A percentile compares a stretch with the other conserved stretches of the same genome.
Evolutionary conservation across 2,888 invertebrate species (phyloP).

Genomic region (Cephus pulcher): DNA sequence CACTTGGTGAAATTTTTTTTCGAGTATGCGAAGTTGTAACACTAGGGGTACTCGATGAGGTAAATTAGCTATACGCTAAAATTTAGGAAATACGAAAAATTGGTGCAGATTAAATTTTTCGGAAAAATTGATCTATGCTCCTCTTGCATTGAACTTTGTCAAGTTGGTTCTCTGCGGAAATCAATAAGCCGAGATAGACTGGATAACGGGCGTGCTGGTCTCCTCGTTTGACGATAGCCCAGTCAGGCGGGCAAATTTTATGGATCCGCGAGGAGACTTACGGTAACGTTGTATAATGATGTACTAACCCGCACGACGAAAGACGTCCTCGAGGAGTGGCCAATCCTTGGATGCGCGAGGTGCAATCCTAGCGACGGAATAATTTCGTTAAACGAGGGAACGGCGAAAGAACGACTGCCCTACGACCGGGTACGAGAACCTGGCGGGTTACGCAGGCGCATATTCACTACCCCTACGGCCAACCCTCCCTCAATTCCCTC

Average conservation of each 20-base stretch:
- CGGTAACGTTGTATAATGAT: conserved; percentile 15
- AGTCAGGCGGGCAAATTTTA: not conserved
- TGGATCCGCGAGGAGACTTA: conserved; percentile 8
- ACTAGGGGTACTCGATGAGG: not conserved
- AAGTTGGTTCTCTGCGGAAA: conserved; percentile 41
- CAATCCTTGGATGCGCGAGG: conserved; percentile 32
- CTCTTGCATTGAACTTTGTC: not conserved
- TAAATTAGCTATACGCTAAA: not conserved
- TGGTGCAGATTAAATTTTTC: not conserved
- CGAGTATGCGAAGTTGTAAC: conserved; percentile 28
- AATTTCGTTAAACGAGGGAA: conserved; percentile 60
- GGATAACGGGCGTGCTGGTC: conserved; percentile 18
- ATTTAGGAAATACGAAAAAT: not conserved
- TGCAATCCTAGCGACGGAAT: conserved; percentile 44
- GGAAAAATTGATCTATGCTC: not conserved
- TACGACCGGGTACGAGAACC: conserved; percentile 46
- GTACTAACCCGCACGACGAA: conserved; percentile 7
- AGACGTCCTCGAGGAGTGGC: conserved; percentile 10
- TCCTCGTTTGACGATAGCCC: not conserved
- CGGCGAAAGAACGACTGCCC: conserved; percentile 60
- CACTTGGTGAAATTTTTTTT: conserved; percentile 46
- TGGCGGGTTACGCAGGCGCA: conserved; percentile 39
- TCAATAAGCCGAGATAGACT: conserved; percentile 56
- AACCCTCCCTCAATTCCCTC: conserved; percentile 13
- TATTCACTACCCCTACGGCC: conserved; percentile 16